A percentile compares a stretch with the other conserved stretches of the same genome.
phyloP scores from a whole-genome alignment of 2,797 vertebrate genomes.

The Coracias cyanogaster region DNA sequence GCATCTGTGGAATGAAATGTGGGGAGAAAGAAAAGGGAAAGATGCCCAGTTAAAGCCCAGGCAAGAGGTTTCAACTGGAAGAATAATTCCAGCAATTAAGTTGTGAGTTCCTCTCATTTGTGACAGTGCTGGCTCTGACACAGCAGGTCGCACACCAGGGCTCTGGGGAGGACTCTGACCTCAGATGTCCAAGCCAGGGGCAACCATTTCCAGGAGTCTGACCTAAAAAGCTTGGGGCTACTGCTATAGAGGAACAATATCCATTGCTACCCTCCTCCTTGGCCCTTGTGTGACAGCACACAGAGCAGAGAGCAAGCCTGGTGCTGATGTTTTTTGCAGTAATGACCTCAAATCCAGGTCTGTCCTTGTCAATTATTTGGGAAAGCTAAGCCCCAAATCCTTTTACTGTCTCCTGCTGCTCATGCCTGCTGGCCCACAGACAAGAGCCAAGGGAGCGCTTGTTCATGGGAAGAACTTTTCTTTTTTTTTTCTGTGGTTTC shows the following conservation, averaged over 20 bases:
- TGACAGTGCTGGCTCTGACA: background rate
- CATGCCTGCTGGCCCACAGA: background rate
- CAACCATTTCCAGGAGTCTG: background rate
- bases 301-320: background rate
- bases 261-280: background rate
- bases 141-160: background rate
- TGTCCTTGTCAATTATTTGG: conserved; percentile 1
- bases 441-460: background rate
- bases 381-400: conserved; percentile 25
- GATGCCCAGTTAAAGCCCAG: background rate
- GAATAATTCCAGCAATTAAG: background rate
- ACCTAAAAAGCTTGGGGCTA: background rate
- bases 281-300: fast-evolving
- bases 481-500: background rate
- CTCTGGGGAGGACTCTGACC: background rate
- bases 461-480: background rate
- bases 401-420: background rate
- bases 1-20: background rate
- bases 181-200: background rate
- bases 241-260: background rate
- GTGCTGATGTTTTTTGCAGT: background rate
- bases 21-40: background rate
- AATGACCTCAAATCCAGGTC: background rate
- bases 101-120: background rate
- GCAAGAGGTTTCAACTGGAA: background rate